Percentiles rank a stretch among this genome's conserved stretches.
Evolutionary conservation across 2,888 invertebrate genomes (phyloP).

Genomic region (Eilema depressum): DNA sequence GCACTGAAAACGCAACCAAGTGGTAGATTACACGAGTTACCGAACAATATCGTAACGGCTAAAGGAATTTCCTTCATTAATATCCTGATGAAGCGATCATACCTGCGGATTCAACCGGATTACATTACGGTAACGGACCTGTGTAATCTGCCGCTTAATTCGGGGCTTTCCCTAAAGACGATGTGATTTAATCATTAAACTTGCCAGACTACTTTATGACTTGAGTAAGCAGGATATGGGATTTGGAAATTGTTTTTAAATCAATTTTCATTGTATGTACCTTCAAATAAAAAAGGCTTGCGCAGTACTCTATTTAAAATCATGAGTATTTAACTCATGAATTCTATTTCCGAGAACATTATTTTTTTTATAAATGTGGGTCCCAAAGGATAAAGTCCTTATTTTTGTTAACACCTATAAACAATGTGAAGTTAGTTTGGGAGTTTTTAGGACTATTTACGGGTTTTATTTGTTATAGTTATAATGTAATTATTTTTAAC

Average conservation of each 20-base stretch:
- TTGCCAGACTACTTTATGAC: not conserved
- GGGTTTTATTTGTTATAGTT: not conserved
- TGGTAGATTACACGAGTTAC: conserved; percentile 9
- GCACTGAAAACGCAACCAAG: not conserved
- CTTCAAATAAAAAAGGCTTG: no score
- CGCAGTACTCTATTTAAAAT: no score
- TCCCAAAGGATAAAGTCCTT: no score
- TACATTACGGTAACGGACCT: conserved; percentile 13
- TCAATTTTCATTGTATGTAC: not conserved
- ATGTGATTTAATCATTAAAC: conserved; percentile 5
- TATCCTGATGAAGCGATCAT: conserved; percentile 39
- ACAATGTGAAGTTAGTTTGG: no score
- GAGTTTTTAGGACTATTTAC: no score
- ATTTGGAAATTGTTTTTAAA: not conserved
- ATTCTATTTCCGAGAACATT: no score
- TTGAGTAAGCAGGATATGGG: not conserved
- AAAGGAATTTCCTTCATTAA: conserved; percentile 33
- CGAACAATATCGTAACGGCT: conserved; percentile 8
- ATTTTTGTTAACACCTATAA: no score
- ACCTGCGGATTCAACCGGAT: conserved; percentile 20
- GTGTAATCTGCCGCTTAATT: conserved; percentile 18
- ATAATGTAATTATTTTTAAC: no score
- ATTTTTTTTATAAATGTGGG: no score
- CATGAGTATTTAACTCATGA: no score
- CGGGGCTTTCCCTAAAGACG: conserved; percentile 2